Base-by-base conservation (phyloP, 2,888 invertebrate genomes). In the Drosophila atripex region DNA sequence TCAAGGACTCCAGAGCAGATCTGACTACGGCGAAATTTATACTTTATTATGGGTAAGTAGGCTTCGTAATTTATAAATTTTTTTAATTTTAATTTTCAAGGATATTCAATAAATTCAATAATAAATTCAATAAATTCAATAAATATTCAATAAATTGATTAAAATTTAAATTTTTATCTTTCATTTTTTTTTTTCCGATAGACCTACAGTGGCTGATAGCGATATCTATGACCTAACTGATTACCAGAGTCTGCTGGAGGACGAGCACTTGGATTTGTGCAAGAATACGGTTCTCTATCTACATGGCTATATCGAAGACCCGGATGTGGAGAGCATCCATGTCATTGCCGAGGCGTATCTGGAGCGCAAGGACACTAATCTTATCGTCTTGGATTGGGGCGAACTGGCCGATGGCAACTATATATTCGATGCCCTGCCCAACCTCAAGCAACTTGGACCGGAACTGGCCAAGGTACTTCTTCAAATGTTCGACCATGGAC, bases 271-370 rank as follows among this genome's bases (percentile, higher is more conserved):
- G 71, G 91, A 93, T 63, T 71, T 83, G 51, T 92, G 88, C 38
- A 92, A 91, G 56, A 92, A 93, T 12, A 94, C 94, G 0, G 93
- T 94, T 2, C 77, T 94, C 1, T 94, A 94, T 88, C 89, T 93
- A 30, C 94, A 94, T 83, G 94, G 94, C 0, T 94, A 93, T 80
- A 92, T 93, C 71, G 94, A 94, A 80, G 92, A 93, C 38, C 92
- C 93, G 0, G 91, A 92, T 60, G 93, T 93, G 52, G 93, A 94
- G 84, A 94, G 94, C 83, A 91, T 94, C 73, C 92, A 93, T 91
- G 90, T 91, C 2, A 89, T 92, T 18, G 90, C 90, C 2, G 88
- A 91, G 60, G 90, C 91, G 2, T 92, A 92, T 72, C 66, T 90
- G 30, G 77, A 89, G 50, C 86, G 91, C 2, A 75, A 64, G 1